Percentiles rank a stretch among this genome's conserved stretches.
Conservation (phyloP, 2,888 invertebrate species). For the Ophioninae sp. region DNA sequence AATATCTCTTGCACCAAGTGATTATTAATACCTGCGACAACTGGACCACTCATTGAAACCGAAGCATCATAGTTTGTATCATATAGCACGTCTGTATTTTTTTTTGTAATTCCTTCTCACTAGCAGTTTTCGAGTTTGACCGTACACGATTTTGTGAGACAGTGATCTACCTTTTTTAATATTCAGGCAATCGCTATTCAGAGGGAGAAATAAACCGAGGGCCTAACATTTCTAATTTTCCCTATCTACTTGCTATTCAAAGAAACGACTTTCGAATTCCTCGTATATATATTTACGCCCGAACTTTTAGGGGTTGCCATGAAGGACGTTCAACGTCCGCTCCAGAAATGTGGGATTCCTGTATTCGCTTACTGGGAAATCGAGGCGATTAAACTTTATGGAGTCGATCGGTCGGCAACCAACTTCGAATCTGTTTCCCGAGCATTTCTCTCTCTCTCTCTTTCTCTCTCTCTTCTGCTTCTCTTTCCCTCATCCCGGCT, state of each 20-base stretch:
- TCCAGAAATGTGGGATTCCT: constrained; percentile 51
- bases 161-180: too few species aligned
- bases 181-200: too few species aligned
- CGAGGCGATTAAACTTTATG: constrained; percentile 72
- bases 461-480: constrained; percentile 40
- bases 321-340: constrained; percentile 45
- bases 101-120: too few species aligned
- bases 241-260: neutral
- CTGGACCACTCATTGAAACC: too few species aligned
- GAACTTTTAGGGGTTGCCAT: constrained; percentile 13
- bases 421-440: constrained; percentile 54
- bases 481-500: constrained; percentile 39
- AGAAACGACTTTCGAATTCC: neutral
- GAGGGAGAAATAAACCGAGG: too few species aligned
- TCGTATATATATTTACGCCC: neutral
- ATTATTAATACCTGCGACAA: too few species aligned
- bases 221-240: too few species aligned
- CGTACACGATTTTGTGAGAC: too few species aligned
- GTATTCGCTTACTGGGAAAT: constrained; percentile 68
- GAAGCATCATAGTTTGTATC: too few species aligned
- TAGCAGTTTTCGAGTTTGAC: too few species aligned
- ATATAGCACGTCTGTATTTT: too few species aligned
- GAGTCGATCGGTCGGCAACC: constrained; percentile 66
- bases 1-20: too few species aligned
- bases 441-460: constrained; percentile 44